A percentile compares a stretch with the other conserved stretches of the same genome.
Evolutionary conservation across 2,113 vertebrate genomes (phyloP).

Genomic region (Alouatta palliata): DNA sequence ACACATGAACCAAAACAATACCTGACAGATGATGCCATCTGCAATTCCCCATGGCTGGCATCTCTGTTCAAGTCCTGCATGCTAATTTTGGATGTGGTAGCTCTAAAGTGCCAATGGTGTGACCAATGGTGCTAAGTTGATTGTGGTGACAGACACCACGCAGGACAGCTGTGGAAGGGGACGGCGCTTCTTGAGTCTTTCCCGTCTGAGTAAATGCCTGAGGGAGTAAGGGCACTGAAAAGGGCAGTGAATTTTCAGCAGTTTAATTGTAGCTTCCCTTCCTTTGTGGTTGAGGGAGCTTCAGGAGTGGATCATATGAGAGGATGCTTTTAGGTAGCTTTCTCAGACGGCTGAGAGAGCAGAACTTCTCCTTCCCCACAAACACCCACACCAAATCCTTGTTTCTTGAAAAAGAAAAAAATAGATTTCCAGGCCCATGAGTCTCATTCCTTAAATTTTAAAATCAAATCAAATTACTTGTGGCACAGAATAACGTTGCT

Average conservation of each 20-base stretch:
- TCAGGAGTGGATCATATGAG: not conserved
- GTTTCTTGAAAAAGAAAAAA: not conserved
- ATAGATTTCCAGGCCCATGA: not conserved
- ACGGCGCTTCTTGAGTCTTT: not conserved
- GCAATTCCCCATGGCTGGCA: not conserved
- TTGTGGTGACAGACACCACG: too few species aligned
- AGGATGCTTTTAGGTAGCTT: not conserved
- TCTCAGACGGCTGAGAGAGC: not conserved
- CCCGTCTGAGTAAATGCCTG: not conserved
- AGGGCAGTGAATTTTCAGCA: not conserved
- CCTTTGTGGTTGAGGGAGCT: not conserved
- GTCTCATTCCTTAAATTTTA: slow-evolving; percentile 25
- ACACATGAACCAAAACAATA: not conserved
- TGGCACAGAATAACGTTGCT: not conserved
- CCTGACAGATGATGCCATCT: not conserved
- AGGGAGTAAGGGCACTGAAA: not conserved
- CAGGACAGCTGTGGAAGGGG: not conserved
- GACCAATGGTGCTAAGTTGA: too few species aligned
- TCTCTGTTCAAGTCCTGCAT: not conserved
- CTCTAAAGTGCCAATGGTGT: not conserved
- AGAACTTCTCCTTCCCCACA: not conserved
- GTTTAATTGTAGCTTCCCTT: not conserved
- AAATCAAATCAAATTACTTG: not conserved
- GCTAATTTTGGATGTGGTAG: not conserved
- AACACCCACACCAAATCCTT: not conserved